Evolutionary conservation across 2,113 vertebrate species (phyloP), one percentile per base, ranked within the genome.

Genomic region (Cololabis saira): DNA sequence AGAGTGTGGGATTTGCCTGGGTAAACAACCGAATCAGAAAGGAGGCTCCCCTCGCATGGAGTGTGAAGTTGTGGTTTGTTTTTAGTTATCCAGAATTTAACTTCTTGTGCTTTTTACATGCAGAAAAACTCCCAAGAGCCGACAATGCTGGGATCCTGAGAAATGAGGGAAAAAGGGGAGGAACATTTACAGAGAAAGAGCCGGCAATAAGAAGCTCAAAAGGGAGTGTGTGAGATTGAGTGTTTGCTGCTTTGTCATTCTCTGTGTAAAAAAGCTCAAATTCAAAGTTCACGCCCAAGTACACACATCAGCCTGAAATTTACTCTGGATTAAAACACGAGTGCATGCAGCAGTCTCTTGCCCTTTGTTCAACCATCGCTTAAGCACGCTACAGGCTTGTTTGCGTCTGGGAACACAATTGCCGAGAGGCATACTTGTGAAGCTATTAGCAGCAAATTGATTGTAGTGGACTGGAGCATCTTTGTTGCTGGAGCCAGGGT

Each of bases 251-350:
- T 81, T 81, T 78, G 75, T 82, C 78, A 19, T 80, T 85, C 68
- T 41, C 41, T 71, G 40, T 18, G 11, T 43, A 17, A 68, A 1
- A 71, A 69, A 53, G 30, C 53, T 75, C 15, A 61, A 77, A 76
- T 49, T 18, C 42, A 6, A 27, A 64, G 72, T 88, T 90, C 82
- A 91, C 76, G 78, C 77, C 68, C 81, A 80, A 65, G 63, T 81
- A 67, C 63, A 57, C 79, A 74, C 69, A 59, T 1, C 6, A 11
- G 33, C 33, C 33, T 37, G 33, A 37, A 37, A 37, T 37, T 11
- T 37, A 37, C 59, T 62, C n/a, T 10, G 67, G 59, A 64, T 18
- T 21, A 79, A 73, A 72, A 78, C 49, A 80, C 78, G 57, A 61
- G 76, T 79, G 65, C 42, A 66, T 22, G 27, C 67, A 54, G 15